Evolutionary conservation across 2,888 invertebrate genomes (phyloP), one percentile per base, ranked within the genome.

Genomic region (Oscheius sp.): DNA sequence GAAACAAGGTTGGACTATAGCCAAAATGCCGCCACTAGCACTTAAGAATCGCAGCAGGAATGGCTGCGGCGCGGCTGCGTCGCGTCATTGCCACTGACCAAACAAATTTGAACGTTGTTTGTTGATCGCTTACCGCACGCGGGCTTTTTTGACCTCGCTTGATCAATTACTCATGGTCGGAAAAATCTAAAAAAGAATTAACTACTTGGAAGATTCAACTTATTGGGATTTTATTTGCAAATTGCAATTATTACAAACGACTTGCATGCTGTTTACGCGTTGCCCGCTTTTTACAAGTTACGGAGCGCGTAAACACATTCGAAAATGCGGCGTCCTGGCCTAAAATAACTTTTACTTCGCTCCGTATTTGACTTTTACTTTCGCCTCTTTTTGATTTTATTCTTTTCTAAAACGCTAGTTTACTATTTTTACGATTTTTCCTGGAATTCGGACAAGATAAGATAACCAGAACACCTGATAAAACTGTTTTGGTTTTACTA

Each of bases 31-130:
- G 34, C 55, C 33, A 20, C 34, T 34, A n/a, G n/a, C n/a, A n/a
- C n/a, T n/a, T 34, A 17, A 34, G 55, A 55, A 17, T 2, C 33
- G 33, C 55, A 17, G 20, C 12, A n/a, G 37, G 55, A 61, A 61
- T 61, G 61, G 61, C 27, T 61, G 45, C 61, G 45, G 17, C 45
- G 61, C 45, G 31, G 61, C 45, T 25, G 42, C 25, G 12, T 17
- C 17, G 61, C 61, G 61, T 61, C 61, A 17, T n/a, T n/a, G n/a
- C n/a, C 17, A 31, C 29, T 45, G 15, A 17, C 29, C 61, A 61
- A 61, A 61, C 61, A 61, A 42, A 61, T 61, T 61, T 45, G 61
- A 61, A 61, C 45, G 61, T 42, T 61, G 61, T 61, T 61, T 61
- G 45, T 61, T 61, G 61, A 55, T 55, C 33, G 12, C 6, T n/a